Evolutionary conservation across 2,888 invertebrate genomes (phyloP), one percentile per base, ranked within the genome.

Genomic region (Cynaeus angustus): DNA sequence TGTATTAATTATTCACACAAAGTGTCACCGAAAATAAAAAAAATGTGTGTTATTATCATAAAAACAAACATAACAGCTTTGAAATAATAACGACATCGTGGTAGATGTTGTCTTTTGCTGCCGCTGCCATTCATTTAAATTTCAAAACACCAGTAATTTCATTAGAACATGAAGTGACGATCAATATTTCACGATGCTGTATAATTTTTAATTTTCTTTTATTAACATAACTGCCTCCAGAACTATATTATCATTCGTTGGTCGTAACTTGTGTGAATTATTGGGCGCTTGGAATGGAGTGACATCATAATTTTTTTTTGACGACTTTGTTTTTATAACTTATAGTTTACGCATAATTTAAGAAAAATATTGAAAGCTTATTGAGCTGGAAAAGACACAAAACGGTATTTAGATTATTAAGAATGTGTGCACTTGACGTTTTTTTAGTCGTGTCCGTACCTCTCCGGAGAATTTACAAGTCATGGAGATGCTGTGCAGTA

Each of bases 401-500:
- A n/a, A n/a, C n/a, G n/a, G n/a, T n/a, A n/a, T n/a, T n/a, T n/a
- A n/a, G n/a, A n/a, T n/a, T 21, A 21, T 21, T 21, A 21, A 4
- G 4, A 21, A 21, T 21, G 21, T 21, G 21, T 1, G 21, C 21
- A 21, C 21, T 21, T 21, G 21, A 21, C 21, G 21, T 21, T 21
- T 21, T 21, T 21, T 21, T 21, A 21, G 21, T 21, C 21, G 21
- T 21, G 21, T 21, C 21, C 62, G 70, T 56, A 62, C 67, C 30
- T 26, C 41, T 30, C 52, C 3, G 12, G 45, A 61, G 59, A 70
- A 70, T 61, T 59, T 33, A 59, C 66, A 67, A 67, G 70, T 70
- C 70, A 70, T 66, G 43, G 37, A 62, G 46, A 56, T 21, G 21
- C 21, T 68, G 55, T 68, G 64, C 68, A 65, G 55, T 55, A 64